Evolutionary conservation across 2,113 vertebrate genomes (phyloP).

Genomic region (western clawed frog (Xenopus tropicalis)): DNA sequence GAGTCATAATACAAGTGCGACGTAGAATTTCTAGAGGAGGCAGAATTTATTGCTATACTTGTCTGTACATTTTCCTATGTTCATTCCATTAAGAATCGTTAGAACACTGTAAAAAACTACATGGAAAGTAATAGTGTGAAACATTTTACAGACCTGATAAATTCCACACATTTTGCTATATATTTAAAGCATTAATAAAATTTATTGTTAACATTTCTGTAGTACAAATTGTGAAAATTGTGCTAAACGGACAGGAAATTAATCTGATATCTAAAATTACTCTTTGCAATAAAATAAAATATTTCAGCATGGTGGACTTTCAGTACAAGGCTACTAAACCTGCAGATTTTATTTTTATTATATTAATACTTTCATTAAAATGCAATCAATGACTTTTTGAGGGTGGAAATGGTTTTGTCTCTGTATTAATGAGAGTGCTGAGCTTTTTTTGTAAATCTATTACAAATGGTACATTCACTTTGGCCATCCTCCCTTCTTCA

Average conservation of each 20-base stretch:
- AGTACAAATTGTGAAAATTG: conserved; percentile 32
- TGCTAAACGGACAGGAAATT: conserved; percentile 35
- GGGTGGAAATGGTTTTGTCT: too few relatives aligned
- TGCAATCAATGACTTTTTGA: not conserved
- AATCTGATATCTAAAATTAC: conserved; percentile 29
- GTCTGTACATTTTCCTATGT: conserved; percentile 26
- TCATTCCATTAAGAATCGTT: not conserved
- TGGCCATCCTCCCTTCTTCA: too few relatives aligned
- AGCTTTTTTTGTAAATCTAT: too few relatives aligned
- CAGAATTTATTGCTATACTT: conserved; percentile 32
- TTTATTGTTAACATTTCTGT: conserved; percentile 35
- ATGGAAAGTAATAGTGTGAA: conserved; percentile 22
- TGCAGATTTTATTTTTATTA: conserved; percentile 16
- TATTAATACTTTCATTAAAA: conserved; percentile 20
- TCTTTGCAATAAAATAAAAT: conserved; percentile 34
- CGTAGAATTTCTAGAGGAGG: conserved; percentile 34
- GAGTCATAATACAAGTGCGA: conserved; percentile 26
- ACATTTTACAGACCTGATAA: conserved; percentile 6
- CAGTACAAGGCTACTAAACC: not conserved
- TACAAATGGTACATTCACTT: too few relatives aligned
- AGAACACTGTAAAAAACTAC: conserved; percentile 24
- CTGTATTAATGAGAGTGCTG: too few relatives aligned
- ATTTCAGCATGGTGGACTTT: not conserved
- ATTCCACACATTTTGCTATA: conserved; percentile 39
- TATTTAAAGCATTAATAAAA: conserved; percentile 30